Percentiles rank a stretch among this genome's conserved stretches.
phyloP scores from a whole-genome alignment of 2,888 invertebrate genomes.

The Leptura quadrifasciata region DNA sequence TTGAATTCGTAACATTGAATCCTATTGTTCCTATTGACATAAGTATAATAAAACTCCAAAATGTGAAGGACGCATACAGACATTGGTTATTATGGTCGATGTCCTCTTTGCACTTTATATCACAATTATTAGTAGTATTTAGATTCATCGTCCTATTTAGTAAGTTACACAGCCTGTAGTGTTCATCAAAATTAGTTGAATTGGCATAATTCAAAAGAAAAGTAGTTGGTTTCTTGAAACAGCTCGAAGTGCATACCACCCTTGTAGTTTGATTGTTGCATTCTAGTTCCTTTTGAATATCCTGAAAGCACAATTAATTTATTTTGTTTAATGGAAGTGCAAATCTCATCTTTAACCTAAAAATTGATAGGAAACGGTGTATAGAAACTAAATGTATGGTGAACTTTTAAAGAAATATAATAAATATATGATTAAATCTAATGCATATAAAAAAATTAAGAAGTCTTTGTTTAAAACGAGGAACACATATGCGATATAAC shows the following conservation, averaged over 20 bases:
- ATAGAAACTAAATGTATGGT: no score
- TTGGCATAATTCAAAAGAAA: slow-evolving; percentile 48
- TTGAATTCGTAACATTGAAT: slow-evolving; percentile 89
- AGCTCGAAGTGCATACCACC: slow-evolving; percentile 55
- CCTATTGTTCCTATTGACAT: slow-evolving; percentile 86
- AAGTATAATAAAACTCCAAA: slow-evolving; percentile 84
- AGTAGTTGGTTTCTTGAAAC: slow-evolving; percentile 49
- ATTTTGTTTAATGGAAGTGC: neutral
- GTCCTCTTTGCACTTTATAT: slow-evolving; percentile 65
- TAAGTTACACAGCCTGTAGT: slow-evolving; percentile 47
- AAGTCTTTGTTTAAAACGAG: no score
- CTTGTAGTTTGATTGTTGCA: slow-evolving; percentile 51
- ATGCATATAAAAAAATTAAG: no score
- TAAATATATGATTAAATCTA: no score
- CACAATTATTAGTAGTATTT: slow-evolving; percentile 49
- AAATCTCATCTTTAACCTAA: no score
- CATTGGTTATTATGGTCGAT: slow-evolving; percentile 63
- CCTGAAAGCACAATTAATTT: slow-evolving; percentile 51
- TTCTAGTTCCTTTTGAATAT: slow-evolving; percentile 46
- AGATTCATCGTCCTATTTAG: slow-evolving; percentile 5
- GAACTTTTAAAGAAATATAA: no score
- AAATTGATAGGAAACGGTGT: no score
- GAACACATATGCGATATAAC: no score
- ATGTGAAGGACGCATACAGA: slow-evolving; percentile 79
- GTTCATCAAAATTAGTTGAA: slow-evolving; percentile 39